These are phyloP conservation scores for Hydrochoerus hydrochaeris DNA, from an alignment of 2,113 vertebrate genomes.

Conservation along the genomic window DNA sequence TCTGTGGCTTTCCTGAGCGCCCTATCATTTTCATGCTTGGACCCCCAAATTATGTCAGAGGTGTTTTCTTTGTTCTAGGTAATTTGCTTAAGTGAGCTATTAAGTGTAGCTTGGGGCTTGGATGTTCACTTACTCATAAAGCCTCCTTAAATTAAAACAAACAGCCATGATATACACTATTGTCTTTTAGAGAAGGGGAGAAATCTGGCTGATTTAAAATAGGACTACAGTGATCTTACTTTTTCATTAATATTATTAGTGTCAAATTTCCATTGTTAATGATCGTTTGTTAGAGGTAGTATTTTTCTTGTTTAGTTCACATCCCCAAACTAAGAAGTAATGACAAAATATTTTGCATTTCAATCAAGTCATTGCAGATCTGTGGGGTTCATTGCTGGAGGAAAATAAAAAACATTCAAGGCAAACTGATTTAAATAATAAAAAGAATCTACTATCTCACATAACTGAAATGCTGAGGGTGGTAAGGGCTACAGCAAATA, in stretches of 20 bases:
- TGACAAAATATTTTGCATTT: constrained; percentile 33
- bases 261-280: not conserved
- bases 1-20: not conserved
- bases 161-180: constrained; percentile 12
- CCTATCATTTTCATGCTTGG: constrained; percentile 55
- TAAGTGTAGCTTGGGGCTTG: not conserved
- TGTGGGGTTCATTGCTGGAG: not conserved
- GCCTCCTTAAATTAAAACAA: constrained; percentile 56
- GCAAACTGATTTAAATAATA: not conserved
- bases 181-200: constrained; percentile 25
- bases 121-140: constrained; percentile 57
- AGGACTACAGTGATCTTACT: not conserved
- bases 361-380: not conserved
- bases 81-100: constrained; percentile 68
- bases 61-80: constrained; percentile 56
- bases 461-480: not conserved
- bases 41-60: constrained; percentile 36
- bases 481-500: not conserved
- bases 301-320: not conserved
- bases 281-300: not conserved
- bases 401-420: not conserved
- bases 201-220: not conserved
- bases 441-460: not conserved
- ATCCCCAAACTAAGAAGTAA: not conserved
- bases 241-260: not conserved